These are phyloP conservation scores for Allobates femoralis DNA, from an alignment of 2,797 vertebrate species.

Conservation along the genomic window DNA sequence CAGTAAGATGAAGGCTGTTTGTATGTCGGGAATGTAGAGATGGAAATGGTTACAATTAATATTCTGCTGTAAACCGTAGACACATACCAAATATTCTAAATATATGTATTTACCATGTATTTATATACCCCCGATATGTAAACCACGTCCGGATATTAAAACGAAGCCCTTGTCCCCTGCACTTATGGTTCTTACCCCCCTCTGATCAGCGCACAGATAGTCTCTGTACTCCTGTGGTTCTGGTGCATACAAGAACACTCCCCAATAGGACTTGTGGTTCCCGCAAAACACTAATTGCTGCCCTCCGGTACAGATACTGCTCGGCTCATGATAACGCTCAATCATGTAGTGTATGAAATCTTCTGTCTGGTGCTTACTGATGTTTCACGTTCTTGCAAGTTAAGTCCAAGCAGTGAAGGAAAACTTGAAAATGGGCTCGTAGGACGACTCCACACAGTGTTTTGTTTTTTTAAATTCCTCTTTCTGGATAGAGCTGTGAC, in stretches of 20 bases:
- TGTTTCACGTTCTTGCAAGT: background rate
- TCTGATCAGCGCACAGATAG: conserved; percentile 13
- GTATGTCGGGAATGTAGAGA: background rate
- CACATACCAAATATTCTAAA: background rate
- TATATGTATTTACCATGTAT: background rate
- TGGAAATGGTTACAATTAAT: background rate
- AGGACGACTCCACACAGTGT: background rate
- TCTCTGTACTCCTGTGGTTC: conserved; percentile 16
- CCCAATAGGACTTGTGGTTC: conserved; percentile 30
- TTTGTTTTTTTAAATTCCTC: too few relatives aligned
- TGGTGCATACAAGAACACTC: conserved; percentile 1
- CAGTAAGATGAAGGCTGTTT: background rate
- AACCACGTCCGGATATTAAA: background rate
- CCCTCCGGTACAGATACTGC: background rate
- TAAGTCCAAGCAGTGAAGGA: background rate
- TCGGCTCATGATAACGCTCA: background rate
- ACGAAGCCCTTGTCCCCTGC: background rate
- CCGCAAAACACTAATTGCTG: background rate
- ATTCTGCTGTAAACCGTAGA: background rate
- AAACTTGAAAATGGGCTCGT: background rate
- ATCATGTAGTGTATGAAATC: background rate
- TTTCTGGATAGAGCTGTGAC: too few relatives aligned
- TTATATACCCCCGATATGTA: background rate
- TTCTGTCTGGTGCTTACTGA: background rate
- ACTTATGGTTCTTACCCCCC: background rate